Evolutionary conservation across 2,888 invertebrate genomes (phyloP).

Genomic region (Acheta domesticus): DNA sequence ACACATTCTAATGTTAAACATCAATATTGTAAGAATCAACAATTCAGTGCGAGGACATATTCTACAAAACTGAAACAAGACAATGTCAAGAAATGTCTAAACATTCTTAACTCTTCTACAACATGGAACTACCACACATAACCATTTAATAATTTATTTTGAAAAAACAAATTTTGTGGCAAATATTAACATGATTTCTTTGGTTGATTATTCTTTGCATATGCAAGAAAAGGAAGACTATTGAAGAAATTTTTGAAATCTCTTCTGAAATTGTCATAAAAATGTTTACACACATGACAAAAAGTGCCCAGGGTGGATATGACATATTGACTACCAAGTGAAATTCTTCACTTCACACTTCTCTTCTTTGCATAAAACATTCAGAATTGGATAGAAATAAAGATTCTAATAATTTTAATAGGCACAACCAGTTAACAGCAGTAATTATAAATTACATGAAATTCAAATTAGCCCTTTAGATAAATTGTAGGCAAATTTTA

Average conservation of each 20-base stretch:
- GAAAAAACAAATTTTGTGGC: too few species aligned
- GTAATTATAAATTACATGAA: background rate
- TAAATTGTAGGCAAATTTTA: too few species aligned
- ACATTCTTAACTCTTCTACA: too few species aligned
- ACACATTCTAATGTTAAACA: background rate
- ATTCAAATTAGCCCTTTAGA: too few species aligned
- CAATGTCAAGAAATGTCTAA: too few species aligned
- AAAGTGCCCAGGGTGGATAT: background rate
- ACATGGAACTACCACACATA: too few species aligned
- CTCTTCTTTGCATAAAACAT: background rate
- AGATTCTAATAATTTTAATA: background rate
- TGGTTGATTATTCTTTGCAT: background rate
- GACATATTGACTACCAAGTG: background rate
- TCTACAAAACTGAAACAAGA: background rate
- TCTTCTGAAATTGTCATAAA: background rate
- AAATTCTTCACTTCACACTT: background rate
- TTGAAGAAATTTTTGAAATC: background rate
- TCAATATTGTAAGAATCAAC: background rate
- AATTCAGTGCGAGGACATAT: background rate
- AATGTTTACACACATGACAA: background rate
- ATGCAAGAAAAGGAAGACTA: constrained; percentile 18
- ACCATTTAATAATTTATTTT: too few species aligned
- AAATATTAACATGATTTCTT: too few species aligned
- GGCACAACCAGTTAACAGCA: background rate
- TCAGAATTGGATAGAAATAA: background rate